Evolutionary conservation across 2,113 vertebrate species (phyloP).

Genomic region (Pheucticus melanocephalus): DNA sequence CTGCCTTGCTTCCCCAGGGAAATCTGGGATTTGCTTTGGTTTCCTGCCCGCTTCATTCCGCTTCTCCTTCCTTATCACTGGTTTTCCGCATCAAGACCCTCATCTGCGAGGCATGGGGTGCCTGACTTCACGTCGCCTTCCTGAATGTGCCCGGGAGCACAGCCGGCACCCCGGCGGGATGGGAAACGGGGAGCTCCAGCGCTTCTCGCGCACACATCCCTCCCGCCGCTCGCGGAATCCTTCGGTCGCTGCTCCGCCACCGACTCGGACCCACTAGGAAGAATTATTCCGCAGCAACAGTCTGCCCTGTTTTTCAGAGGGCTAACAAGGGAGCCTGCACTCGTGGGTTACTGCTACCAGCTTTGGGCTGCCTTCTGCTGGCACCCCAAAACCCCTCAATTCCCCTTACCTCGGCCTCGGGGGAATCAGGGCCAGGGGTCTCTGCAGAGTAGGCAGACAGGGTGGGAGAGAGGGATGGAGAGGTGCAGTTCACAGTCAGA

Average conservation of each 20-base stretch:
- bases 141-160: neutral
- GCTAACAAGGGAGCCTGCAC: neutral
- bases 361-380: neutral
- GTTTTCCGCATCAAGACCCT: neutral
- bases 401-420: rapidly evolving
- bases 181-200: neutral
- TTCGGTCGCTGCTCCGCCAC: neutral
- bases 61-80: neutral
- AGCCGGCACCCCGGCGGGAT: neutral
- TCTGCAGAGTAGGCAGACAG: neutral
- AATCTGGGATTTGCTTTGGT: neutral
- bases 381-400: neutral
- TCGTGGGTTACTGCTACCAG: neutral
- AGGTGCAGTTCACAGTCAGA: neutral
- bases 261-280: neutral
- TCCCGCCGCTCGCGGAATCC: neutral
- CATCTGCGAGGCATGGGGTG: neutral
- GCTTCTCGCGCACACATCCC: neutral
- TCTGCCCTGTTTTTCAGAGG: neutral
- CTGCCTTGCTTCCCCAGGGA: neutral
- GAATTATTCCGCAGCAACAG: neutral
- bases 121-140: neutral
- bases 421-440: neutral
- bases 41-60: neutral
- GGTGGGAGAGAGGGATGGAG: neutral